These are phyloP conservation scores for Heliconius sara DNA, from an alignment of 2,888 invertebrate genomes.

Conservation along the genomic window DNA sequence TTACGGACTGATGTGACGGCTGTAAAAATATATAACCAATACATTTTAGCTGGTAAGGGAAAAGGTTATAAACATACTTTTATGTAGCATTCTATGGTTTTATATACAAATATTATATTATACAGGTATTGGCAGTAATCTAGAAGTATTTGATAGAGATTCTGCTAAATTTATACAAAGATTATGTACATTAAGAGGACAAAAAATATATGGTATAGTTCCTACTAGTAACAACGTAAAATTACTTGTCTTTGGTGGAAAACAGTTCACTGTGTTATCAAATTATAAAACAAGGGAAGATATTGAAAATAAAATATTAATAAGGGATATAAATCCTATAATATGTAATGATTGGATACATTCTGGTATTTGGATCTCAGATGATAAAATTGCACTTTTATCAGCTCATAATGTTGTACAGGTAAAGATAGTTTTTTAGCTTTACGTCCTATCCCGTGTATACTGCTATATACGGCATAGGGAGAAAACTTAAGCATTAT, in stretches of 20 bases:
- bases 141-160: conserved; percentile 63
- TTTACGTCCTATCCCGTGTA: neutral
- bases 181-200: conserved; percentile 66
- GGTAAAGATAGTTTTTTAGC: conserved; percentile 54
- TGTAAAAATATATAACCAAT: conserved; percentile 70
- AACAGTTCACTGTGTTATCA: conserved; percentile 71
- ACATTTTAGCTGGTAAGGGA: conserved; percentile 77
- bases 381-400: conserved; percentile 80
- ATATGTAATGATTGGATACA: conserved; percentile 87
- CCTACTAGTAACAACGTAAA: conserved; percentile 56
- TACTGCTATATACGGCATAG: too few relatives aligned
- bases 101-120: conserved; percentile 42
- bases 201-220: conserved; percentile 85
- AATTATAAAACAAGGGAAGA: conserved; percentile 14
- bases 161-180: conserved; percentile 54
- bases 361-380: conserved; percentile 79
- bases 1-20: conserved; percentile 80
- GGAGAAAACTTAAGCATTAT: too few relatives aligned
- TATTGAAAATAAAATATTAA: conserved; percentile 41
- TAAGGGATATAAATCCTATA: conserved; percentile 55
- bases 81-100: conserved; percentile 46
- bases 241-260: conserved; percentile 84
- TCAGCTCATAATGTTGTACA: conserved; percentile 87
- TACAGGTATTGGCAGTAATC: conserved; percentile 83
- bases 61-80: conserved; percentile 27